Evolutionary conservation across 1,140 invertebrate species (phyloP), one percentile per base, ranked within the genome.

Genomic region (Drosophila hydei): DNA sequence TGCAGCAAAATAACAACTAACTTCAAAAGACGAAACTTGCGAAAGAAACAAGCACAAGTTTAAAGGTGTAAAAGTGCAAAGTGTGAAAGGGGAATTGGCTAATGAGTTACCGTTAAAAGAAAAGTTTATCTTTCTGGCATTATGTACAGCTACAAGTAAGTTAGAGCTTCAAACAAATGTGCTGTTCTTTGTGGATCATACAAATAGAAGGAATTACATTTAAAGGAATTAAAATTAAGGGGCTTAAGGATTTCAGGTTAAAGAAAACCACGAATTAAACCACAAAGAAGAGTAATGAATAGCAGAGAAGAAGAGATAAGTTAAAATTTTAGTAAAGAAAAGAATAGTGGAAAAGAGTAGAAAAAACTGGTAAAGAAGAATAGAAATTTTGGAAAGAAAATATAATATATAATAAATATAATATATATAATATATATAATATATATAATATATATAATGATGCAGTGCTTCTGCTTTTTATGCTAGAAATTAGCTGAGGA

Each of bases 1-100:
- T 77, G 71, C 58, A 75, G 75, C 54, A 73, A 72, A 79, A 69
- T n/a, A n/a, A n/a, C n/a, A 55, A 40, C 47, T 76, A 43, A 67
- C 64, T 70, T 80, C 59, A 76, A 85, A 85, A 59, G 64, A 19
- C 9, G 47, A 43, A 75, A 48, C 38, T 52, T 68, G 67, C 56
- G 56, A 33, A 67, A 68, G n/a, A 61, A 61, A 27, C 52, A 33
- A 33, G 43, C 18, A 14, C 40, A 47, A 54, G 56, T 30, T 55
- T 14, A 16, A 45, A 47, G 36, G 33, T 33, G 30, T 33, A 67
- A 68, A 58, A 58, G 40, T 52, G 43, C 14, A 18, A 45, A 52
- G 56, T 25, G 51, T 14, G n/a, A 48, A 47, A 40, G 33, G 25
- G 43, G 51, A 62, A 62, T 56, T 38, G 62, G 67, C 52, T 58